Evolutionary conservation across 2,113 vertebrate genomes (phyloP), one percentile per base, ranked within the genome.

Genomic region (Gadus chalcogrammus): DNA sequence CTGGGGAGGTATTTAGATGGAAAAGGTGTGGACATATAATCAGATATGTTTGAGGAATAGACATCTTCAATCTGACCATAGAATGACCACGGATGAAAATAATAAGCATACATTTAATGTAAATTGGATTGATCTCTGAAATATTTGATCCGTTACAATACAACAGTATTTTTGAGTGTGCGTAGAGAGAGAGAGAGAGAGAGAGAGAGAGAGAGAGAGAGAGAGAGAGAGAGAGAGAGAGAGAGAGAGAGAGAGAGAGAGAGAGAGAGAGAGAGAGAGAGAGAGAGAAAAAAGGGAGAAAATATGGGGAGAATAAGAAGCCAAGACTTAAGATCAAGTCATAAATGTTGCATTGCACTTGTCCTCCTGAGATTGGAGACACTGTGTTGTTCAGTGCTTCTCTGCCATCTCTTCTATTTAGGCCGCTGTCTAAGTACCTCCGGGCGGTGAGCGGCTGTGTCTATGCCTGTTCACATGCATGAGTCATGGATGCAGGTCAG

Each of bases 281-380:
- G 31, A 52, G 35, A 5, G 68, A 52, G n/a, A 9, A 48, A 13
- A 48, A 1, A 42, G 5, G 11, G 18, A 61, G 5, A 24, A 15
- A 53, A 20, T 2, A 60, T 27, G 18, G 3, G 20, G 27, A 20
- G 68, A 69, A 66, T 67, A 22, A 55, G 64, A 81, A 65, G 74
- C 69, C 65, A 75, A 65, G 71, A 79, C 60, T 67, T 55, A 64
- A 72, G 69, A 71, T 70, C 64, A 64, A 68, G 71, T 82, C 78
- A 84, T 84, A 70, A 82, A 84, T 82, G 75, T 74, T 82, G 66
- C 61, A 84, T 85, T 63, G 65, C 61, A 67, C 65, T 68, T 56
- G 70, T 63, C 73, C 77, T 72, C 76, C 71, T 68, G 77, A 84
- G 80, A 80, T 76, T 80, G 75, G 67, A 76, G 69, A 67, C 73